These are phyloP conservation scores for Craterocephalus amniculus DNA, from an alignment of 2,797 vertebrate species.

Conservation along the genomic window DNA sequence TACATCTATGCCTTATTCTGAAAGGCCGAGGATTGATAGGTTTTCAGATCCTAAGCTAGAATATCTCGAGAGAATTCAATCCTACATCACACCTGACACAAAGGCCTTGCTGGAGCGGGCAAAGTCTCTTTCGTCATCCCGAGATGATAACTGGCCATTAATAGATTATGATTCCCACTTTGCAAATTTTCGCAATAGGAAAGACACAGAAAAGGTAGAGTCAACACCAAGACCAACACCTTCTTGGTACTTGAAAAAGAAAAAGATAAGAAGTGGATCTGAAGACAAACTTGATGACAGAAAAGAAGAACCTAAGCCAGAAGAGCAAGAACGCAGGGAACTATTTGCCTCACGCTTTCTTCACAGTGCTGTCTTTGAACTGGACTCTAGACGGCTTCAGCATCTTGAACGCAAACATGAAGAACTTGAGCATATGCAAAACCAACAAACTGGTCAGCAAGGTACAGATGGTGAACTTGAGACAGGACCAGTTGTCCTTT, in stretches of 20 bases:
- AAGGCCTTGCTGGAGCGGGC: constrained; percentile 98
- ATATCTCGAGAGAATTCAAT: constrained; percentile 94
- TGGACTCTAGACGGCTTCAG: constrained; percentile 95
- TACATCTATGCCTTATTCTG: constrained; percentile 88
- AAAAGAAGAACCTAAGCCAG: constrained; percentile 96
- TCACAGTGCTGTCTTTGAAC: constrained; percentile 97
- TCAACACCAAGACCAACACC: constrained; percentile 92
- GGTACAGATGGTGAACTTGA: constrained; percentile 85
- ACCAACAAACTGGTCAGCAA: constrained; percentile 85
- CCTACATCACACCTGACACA: constrained; percentile 98
- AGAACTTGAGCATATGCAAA: constrained; percentile 87
- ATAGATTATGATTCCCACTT: constrained; percentile 95
- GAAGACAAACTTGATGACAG: constrained; percentile 96
- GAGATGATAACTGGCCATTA: constrained; percentile 99
- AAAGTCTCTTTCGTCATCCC: constrained; percentile 96
- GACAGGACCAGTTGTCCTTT: constrained; percentile 93
- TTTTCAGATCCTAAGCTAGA: constrained; percentile 92
- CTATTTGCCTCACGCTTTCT: constrained; percentile 97
- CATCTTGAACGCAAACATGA: constrained; percentile 94
- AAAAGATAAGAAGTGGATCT: constrained; percentile 94
- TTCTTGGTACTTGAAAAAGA: constrained; percentile 99
- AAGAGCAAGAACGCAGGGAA: constrained; percentile 94
- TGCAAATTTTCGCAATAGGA: constrained; percentile 93
- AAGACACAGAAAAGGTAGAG: constrained; percentile 97
- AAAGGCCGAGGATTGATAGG: constrained; percentile 91